These are phyloP conservation scores for Hippocampus abdominalis DNA, from an alignment of 2,113 vertebrate species.

Conservation along the genomic window DNA sequence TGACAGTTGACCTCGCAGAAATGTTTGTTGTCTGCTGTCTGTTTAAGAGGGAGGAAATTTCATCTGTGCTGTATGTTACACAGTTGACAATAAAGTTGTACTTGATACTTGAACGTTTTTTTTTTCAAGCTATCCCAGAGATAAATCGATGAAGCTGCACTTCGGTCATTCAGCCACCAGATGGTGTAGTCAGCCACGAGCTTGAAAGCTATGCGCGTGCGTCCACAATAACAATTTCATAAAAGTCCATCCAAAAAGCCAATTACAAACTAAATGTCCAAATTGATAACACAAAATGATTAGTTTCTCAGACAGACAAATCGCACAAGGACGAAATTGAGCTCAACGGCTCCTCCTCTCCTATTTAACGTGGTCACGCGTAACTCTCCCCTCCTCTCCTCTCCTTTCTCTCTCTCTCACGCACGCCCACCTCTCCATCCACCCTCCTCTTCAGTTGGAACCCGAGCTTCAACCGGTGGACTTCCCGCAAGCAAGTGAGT, in stretches of 20 bases:
- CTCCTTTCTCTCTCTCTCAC: conserved; percentile 12
- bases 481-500: conserved; percentile 30
- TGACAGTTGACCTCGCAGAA: too few relatives aligned
- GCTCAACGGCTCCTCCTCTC: not conserved
- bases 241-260: not conserved
- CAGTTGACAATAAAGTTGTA: too few relatives aligned
- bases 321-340: not conserved
- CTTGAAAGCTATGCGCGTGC: not conserved
- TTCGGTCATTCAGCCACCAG: conserved; percentile 37
- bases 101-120: too few relatives aligned
- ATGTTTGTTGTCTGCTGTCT: too few relatives aligned
- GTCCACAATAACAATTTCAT: not conserved
- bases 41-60: too few relatives aligned
- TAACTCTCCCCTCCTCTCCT: conserved; percentile 48
- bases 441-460: not conserved
- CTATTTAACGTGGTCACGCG: conserved; percentile 27
- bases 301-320: not conserved
- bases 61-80: too few relatives aligned
- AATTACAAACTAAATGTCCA: too few relatives aligned
- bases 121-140: too few relatives aligned
- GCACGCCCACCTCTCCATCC: conserved; percentile 12
- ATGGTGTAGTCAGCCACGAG: conserved; percentile 45
- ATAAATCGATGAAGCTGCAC: conserved; percentile 6
- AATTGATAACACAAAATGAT: not conserved
- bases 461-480: not conserved